Base-by-base conservation (phyloP, 2,888 invertebrate species). In the Tenthredo scrophulariae region DNA sequence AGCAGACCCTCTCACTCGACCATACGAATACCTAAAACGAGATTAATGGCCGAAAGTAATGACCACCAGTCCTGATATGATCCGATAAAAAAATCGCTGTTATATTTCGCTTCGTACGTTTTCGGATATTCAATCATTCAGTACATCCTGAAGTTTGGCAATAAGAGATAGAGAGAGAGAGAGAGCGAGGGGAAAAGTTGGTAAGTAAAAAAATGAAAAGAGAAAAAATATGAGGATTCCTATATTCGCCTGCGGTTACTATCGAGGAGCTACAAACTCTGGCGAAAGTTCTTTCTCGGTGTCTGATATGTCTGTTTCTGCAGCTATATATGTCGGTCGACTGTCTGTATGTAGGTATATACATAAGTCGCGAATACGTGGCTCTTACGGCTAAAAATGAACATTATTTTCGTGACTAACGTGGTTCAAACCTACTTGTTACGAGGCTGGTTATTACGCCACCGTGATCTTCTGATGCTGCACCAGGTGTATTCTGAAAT, bases 201-300 rank as follows among this genome's bases (percentile, higher is more conserved):
- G n/a, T 37, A 22, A 58, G 22, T n/a, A n/a, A n/a, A 58, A 22
- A n/a, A 22, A 58, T 15, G 33, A 3, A 22, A 22, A 62, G 26
- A 18, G 10, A 62, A 26, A 62, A 62, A 10, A 62, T 22, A 62
- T 18, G 33, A 70, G 7, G 33, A 37, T 37, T 70, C 70, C 9
- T 70, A 18, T 70, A 37, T 70, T 37, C 37, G 70, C 29, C 70
- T 15, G 70, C 70, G 70, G 70, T 70, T 33, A 37, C 33, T 37
- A 37, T 15, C 5, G 67, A 26, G 15, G 67, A 67, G 33, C 26
- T 29, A 67, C 15, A 33, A 70, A 70, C 29, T 37, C 33, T n/a
- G 70, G 70, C 70, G 70, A 70, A 70, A 70, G 70, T 70, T 70
- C 70, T 37, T 37, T 70, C 29, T 37, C 70, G n/a, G 33, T 70